Percentiles rank a stretch among this genome's conserved stretches.
Conservation (phyloP, 2,113 vertebrate species). For the Petrocephalus zakoni region DNA sequence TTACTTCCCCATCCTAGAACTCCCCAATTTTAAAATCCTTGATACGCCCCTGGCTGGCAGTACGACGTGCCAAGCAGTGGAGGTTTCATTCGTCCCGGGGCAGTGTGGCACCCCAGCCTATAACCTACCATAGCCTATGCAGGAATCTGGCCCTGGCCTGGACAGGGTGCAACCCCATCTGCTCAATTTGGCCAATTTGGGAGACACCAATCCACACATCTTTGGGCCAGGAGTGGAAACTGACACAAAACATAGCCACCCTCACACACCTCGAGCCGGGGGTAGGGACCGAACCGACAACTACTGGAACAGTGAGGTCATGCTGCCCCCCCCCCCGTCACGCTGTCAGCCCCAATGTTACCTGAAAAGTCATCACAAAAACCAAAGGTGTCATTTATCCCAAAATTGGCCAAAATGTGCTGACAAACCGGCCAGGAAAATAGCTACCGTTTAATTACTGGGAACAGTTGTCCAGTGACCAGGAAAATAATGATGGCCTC, state of each 20-base stretch:
- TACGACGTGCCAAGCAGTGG: not conserved
- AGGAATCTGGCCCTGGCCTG: not conserved
- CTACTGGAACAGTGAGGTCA: not conserved
- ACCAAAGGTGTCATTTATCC: not conserved
- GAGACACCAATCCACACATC: not conserved
- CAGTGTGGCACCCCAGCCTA: not conserved
- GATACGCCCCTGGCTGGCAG: too few relatives aligned
- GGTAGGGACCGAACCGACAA: not conserved
- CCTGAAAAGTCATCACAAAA: not conserved
- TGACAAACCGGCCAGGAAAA: not conserved
- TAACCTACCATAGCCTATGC: not conserved
- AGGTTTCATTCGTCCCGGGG: not conserved
- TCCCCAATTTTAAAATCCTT: too few relatives aligned
- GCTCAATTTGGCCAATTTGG: too few relatives aligned
- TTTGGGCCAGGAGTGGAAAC: not conserved
- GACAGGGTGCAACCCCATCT: not conserved
- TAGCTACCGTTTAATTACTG: not conserved
- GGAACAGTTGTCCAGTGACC: not conserved
- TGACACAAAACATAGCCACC: not conserved
- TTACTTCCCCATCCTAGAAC: too few relatives aligned
- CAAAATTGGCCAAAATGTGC: not conserved
- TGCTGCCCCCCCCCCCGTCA: not conserved
- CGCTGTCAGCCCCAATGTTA: not conserved
- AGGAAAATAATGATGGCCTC: not conserved
- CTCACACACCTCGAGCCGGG: not conserved